phyloP scores from a whole-genome alignment of 2,888 invertebrate genomes.

The Melieria omissa region DNA sequence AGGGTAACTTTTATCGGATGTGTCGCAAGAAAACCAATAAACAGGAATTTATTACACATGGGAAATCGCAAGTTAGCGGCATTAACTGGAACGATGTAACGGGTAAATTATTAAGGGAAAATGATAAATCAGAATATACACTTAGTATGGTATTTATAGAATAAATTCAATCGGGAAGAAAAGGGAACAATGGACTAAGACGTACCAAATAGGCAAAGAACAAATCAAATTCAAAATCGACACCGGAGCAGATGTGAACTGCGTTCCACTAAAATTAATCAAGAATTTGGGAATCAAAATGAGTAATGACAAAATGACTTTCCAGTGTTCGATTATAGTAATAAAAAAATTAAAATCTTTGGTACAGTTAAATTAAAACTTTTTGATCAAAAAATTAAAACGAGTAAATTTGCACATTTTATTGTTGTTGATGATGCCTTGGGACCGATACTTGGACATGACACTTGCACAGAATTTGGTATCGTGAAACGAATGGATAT shows the following conservation, averaged over 20 bases:
- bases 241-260: constrained; percentile 44
- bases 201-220: constrained; percentile 35
- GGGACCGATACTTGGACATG: constrained; percentile 27
- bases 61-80: background rate
- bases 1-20: constrained; percentile 21
- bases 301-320: constrained; percentile 29
- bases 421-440: constrained; percentile 29
- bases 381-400: constrained; percentile 2
- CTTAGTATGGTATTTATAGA: constrained; percentile 13
- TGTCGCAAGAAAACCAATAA: constrained; percentile 12
- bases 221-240: constrained; percentile 40
- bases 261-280: constrained; percentile 36
- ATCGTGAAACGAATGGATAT: background rate
- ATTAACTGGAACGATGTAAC: background rate
- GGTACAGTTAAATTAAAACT: constrained; percentile 25
- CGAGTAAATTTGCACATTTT: constrained; percentile 11
- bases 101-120: constrained; percentile 3
- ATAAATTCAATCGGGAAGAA: constrained; percentile 36
- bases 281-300: constrained; percentile 34
- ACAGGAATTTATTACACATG: background rate
- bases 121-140: background rate
- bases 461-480: constrained; percentile 41
- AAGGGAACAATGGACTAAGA: constrained; percentile 41
- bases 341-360: constrained; percentile 36
- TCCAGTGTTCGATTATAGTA: constrained; percentile 40